Evolutionary conservation across 2,888 invertebrate species (phyloP), one percentile per base, ranked within the genome.

Genomic region (Nowickia ferox): DNA sequence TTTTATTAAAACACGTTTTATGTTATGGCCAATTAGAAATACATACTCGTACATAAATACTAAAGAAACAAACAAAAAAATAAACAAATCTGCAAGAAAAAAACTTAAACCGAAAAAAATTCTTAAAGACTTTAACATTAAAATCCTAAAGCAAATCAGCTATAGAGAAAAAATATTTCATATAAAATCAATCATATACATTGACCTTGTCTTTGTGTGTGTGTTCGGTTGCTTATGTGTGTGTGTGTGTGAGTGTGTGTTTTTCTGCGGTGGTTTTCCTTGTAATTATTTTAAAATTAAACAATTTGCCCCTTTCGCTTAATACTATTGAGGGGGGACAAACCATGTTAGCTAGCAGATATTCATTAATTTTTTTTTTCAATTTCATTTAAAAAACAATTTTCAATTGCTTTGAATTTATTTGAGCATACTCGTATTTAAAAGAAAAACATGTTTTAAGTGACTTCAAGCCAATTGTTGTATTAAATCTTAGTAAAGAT

Each of bases 211-310:
- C 77, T 68, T 77, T 46, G 17, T 48, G n/a, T n/a, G 61, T 40
- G 19, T 61, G 38, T 4, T 2, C 4, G 30, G 2, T 30, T 30
- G 30, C 6, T 30, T 2, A 6, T 74, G 9, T 19, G 15, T 48
- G 19, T 40, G 46, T 5, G 13, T 38, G 11, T 40, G 10, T 44
- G 30, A 66, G 44, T 65, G 66, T 57, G n/a, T n/a, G n/a, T 77
- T 59, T 10, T 68, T 77, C 86, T 87, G 88, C 87, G 90, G 91
- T 91, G 90, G 91, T 91, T 91, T 91, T 91, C 92, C 91, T 91
- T 91, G 91, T 91, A 88, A 91, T 91, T 90, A 89, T 91, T 91
- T 91, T 69, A 63, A 88, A 87, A 75, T 68, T 30, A 63, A 71
- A 38, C 63, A 79, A 59, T 65, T 77, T 59, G 1, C 46, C 44